Base-by-base conservation (phyloP, 2,888 invertebrate genomes). In the Syritta pipiens region DNA sequence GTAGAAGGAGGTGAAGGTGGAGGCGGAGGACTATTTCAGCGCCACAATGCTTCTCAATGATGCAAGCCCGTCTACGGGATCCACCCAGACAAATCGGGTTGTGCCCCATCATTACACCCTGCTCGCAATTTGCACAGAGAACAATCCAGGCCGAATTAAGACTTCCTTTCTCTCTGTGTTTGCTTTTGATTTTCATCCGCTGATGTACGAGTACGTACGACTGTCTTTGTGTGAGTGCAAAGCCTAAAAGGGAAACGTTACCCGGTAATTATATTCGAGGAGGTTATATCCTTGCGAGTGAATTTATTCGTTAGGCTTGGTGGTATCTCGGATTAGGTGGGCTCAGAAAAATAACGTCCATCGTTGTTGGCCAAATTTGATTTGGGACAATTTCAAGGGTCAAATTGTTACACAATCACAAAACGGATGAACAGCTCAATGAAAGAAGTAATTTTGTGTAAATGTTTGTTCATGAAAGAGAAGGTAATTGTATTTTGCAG, bases 121-220 rank as follows among this genome's bases (percentile, higher is more conserved):
- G 26, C 40, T 48, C 22, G 42, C 44, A 72, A 72, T 72, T 71
- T 71, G 51, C 28, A 14, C 22, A 49, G 26, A 10, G 35, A 49
- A 65, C 65, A 51, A 65, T 65, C 22, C 26, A 19, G 51, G 42
- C 57, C 44, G 65, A 49, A 72, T 72, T 72, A 51, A 57, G 49
- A 57, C 42, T 57, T 72, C 49, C 49, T 48, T 42, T 49, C 40
- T 32, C 19, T 49, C 7, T 12, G 22, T 48, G 17, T 55, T 46
- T 20, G 62, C 53, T 57, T 40, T 42, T 49, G 63, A 32, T 35
- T 48, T 63, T 51, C 30, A 48, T 49, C 28, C 20, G 7, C 10
- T 32, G 20, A n/a, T 24, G 12, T 6, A 20, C 20, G n/a, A 19
- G 4, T 20, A 10, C 14, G 32, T 59, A 6, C 4, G 42, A 1